Base-by-base conservation (phyloP, 2,113 vertebrate genomes). In the Carassius carassius region DNA sequence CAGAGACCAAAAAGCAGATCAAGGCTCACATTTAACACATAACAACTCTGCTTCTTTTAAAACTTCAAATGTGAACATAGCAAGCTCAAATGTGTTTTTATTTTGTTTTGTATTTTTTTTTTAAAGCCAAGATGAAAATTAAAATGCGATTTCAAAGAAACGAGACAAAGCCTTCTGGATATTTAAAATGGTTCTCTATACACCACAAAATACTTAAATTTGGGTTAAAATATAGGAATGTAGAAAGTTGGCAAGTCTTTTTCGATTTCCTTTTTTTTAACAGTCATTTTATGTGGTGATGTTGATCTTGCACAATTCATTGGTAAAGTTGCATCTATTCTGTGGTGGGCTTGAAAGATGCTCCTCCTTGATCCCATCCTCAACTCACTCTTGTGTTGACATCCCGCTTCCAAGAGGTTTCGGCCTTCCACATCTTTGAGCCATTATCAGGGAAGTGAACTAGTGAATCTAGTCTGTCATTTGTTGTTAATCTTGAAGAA, bases 151-250 rank as follows among this genome's bases (percentile, higher is more conserved):
- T 93, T 93, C 91, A 90, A 94, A 94, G 92, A 94, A 94, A 95
- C 92, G 92, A 93, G 92, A 93, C 92, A 90, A 93, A 92, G 90
- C 89, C 92, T 94, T 94, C 91, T 93, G 92, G 91, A 94, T 93
- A 92, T 94, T 94, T 93, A 93, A 94, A 92, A 94, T 94, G 93
- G 89, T 94, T 94, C 95, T 95, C 95, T 93, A 96, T 96, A 96
- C 96, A 96, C 96, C 96, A 95, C 96, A 92, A 96, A 96, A 97
- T 94, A 96, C 95, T 96, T 95, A 91, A 94, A 96, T 94, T 90
- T 93, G 93, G 95, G 92, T 94, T 95, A 95, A 94, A 95, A 95
- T 95, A 95, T 95, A 95, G 92, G 92, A 95, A 94, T 94, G 93
- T 94, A 95, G 93, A 95, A 95, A 95, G 94, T 94, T 93, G 92